These are phyloP conservation scores for Sebastes minor DNA, from an alignment of 2,797 vertebrate genomes.

Conservation along the genomic window DNA sequence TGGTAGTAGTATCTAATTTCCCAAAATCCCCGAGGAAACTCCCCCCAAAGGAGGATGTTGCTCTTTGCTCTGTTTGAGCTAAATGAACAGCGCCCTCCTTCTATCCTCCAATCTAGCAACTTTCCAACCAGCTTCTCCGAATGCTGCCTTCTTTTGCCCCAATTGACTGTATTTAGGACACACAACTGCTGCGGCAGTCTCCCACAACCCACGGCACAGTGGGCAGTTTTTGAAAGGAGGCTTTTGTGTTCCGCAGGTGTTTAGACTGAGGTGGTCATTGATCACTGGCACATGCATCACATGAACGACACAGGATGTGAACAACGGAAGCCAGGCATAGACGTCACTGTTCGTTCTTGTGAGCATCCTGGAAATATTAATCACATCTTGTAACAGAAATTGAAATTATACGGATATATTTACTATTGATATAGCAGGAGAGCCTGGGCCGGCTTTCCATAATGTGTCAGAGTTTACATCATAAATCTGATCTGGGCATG, in stretches of 20 bases:
- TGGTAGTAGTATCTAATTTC: not conserved
- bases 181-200: not conserved
- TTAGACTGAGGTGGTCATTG: too few relatives aligned
- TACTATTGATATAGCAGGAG: too few relatives aligned
- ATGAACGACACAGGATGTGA: not conserved
- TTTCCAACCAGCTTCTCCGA: not conserved
- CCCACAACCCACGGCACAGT: not conserved
- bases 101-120: not conserved
- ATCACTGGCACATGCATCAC: not conserved
- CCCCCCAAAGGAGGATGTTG: not conserved
- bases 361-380: not conserved
- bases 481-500: too few relatives aligned
- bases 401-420: too few relatives aligned
- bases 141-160: not conserved
- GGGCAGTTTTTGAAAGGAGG: not conserved
- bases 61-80: not conserved
- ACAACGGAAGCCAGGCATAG: not conserved
- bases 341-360: not conserved
- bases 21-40: not conserved
- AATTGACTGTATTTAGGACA: not conserved
- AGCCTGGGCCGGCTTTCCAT: too few relatives aligned
- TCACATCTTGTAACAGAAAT: too few relatives aligned
- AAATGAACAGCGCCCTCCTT: not conserved
- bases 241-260: not conserved
- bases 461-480: too few relatives aligned